Evolutionary conservation across 2,797 vertebrate species (phyloP).

Genomic region (Eulemur coronatus): DNA sequence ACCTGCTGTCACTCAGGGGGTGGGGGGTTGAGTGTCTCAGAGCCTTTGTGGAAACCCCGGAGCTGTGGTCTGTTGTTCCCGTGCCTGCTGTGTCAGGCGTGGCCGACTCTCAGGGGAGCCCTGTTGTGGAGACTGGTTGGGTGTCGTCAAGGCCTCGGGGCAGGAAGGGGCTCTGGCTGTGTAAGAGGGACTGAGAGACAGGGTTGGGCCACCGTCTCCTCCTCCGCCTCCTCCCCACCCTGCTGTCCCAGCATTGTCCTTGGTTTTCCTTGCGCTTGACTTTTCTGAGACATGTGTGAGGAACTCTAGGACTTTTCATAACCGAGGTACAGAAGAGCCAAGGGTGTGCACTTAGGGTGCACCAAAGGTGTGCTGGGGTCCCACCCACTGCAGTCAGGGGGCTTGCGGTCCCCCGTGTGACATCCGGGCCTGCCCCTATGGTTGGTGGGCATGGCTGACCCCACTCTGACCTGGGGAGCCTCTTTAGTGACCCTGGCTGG

Average conservation of each 20-base stretch:
- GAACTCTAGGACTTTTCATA: background rate
- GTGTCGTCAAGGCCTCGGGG: background rate
- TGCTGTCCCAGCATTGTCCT: background rate
- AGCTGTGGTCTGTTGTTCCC: background rate
- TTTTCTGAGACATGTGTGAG: background rate
- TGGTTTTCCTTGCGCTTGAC: background rate
- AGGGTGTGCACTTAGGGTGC: background rate
- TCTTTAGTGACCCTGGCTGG: background rate
- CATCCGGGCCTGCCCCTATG: background rate
- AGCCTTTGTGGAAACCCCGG: background rate
- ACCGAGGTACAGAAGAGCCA: background rate
- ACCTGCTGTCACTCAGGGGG: background rate
- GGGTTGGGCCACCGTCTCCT: background rate
- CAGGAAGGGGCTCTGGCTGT: background rate
- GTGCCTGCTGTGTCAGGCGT: background rate
- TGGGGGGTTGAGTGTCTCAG: background rate
- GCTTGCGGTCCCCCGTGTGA: background rate
- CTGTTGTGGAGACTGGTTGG: background rate
- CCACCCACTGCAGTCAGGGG: fast-evolving
- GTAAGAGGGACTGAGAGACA: background rate
- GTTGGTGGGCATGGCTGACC: background rate
- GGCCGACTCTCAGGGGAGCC: background rate
- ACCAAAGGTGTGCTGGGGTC: background rate
- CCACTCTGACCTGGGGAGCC: background rate
- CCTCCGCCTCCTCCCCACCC: background rate